These are phyloP conservation scores for Brevipalpus yothersi DNA, from an alignment of 1,140 invertebrate genomes.

Conservation along the genomic window DNA sequence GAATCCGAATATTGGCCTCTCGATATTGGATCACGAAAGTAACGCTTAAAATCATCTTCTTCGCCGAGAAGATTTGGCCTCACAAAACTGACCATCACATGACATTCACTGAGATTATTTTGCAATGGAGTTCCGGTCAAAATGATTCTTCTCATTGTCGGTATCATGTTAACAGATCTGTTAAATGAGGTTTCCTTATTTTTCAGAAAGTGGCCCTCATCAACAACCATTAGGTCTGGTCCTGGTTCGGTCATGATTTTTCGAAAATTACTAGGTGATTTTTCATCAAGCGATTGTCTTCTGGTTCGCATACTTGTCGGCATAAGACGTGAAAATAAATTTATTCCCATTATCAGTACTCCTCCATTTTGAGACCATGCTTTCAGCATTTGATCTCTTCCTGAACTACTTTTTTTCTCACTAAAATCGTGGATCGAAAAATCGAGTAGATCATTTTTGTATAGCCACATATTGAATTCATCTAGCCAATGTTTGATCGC, in stretches of 20 bases:
- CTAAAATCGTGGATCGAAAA: background rate
- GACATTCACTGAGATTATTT: constrained; percentile 84
- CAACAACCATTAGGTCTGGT: constrained; percentile 44
- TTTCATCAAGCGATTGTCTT: constrained; percentile 20
- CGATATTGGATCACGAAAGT: constrained; percentile 28
- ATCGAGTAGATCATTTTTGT: constrained; percentile 24
- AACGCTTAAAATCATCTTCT: constrained; percentile 79
- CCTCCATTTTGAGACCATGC: constrained; percentile 59
- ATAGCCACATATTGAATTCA: constrained; percentile 69
- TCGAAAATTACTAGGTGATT: constrained; percentile 13
- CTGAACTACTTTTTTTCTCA: background rate
- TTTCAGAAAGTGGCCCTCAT: constrained; percentile 84
- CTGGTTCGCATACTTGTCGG: constrained; percentile 24
- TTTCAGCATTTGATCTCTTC: constrained; percentile 32
- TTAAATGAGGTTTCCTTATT: constrained; percentile 60
- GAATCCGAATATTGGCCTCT: constrained; percentile 19
- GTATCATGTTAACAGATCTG: constrained; percentile 72
- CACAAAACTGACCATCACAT: constrained; percentile 88
- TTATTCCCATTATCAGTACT: constrained; percentile 82
- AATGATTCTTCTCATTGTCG: constrained; percentile 53
- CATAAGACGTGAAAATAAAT: constrained; percentile 50
- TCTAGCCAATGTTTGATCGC: constrained; percentile 86
- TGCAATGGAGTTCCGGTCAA: constrained; percentile 92
- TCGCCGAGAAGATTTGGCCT: constrained; percentile 65
- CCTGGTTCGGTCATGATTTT: constrained; percentile 43